phyloP scores from a whole-genome alignment of 2,797 vertebrate genomes.

The Sylvia borin region DNA sequence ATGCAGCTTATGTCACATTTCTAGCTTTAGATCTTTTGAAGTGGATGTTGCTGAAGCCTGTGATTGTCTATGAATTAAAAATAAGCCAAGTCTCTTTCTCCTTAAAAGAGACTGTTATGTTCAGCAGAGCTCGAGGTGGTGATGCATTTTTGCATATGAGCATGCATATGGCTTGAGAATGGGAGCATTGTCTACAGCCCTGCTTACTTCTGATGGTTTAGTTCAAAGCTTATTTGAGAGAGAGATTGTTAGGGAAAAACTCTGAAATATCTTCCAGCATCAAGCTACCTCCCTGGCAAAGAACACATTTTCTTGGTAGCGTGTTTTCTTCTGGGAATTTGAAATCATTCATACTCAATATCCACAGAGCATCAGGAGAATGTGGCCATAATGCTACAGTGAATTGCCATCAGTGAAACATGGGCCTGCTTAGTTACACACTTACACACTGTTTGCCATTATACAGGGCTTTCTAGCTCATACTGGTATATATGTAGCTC shows the following conservation, averaged over 20 bases:
- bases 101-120: conserved; percentile 17
- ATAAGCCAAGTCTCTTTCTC: not conserved
- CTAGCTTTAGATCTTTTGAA: not conserved
- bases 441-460: not conserved
- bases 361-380: not conserved
- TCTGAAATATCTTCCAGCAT: not conserved
- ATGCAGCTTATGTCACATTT: not conserved
- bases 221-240: not conserved
- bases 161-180: conserved; percentile 1
- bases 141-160: conserved; percentile 28
- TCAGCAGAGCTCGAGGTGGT: conserved; percentile 18
- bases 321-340: not conserved
- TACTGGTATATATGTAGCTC: not conserved
- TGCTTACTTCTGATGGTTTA: not conserved
- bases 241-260: not conserved
- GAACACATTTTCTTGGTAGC: not conserved
- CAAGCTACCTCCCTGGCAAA: not conserved
- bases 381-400: not conserved
- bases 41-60: not conserved
- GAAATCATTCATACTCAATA: not conserved
- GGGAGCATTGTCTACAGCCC: not conserved
- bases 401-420: not conserved
- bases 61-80: conserved; percentile 24
- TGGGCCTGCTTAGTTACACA: not conserved
- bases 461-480: not conserved